Percentiles rank a stretch among this genome's conserved stretches.
Evolutionary conservation across 2,797 vertebrate genomes (phyloP).

Genomic region (Enteromius anoplus): DNA sequence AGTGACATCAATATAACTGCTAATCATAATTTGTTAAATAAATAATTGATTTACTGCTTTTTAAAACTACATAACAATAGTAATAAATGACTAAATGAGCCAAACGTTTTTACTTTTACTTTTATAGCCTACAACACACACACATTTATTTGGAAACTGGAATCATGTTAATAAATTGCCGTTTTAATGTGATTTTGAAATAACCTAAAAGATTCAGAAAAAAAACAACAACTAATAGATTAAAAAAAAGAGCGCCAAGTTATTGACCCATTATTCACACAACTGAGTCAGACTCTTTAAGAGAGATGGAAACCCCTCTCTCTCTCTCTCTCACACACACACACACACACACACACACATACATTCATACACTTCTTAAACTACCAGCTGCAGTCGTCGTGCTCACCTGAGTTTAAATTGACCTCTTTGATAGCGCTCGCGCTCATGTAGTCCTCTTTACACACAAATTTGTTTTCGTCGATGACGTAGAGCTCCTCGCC

Average conservation of each 20-base stretch:
- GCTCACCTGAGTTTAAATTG: conserved; percentile 92
- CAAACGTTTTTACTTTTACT: background rate
- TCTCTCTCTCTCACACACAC: background rate
- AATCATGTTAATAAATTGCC: background rate
- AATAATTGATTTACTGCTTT: background rate
- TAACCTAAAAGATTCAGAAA: background rate
- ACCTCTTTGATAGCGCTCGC: conserved; percentile 88
- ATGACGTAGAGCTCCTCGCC: conserved; percentile 97
- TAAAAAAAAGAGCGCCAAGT: background rate
- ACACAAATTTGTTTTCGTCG: conserved; percentile 97
- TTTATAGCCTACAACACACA: no score
- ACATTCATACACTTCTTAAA: background rate
- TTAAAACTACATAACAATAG: background rate
- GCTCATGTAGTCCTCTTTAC: conserved; percentile 94
- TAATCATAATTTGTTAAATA: background rate
- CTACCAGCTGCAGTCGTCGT: background rate
- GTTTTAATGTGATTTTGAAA: background rate
- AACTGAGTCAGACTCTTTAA: background rate
- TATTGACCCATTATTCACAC: conserved; percentile 1
- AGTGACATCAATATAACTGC: background rate
- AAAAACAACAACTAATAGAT: no score
- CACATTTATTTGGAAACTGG: no score
- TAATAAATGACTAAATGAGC: background rate
- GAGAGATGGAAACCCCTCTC: background rate
- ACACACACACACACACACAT: background rate